phyloP scores from a whole-genome alignment of 2,888 invertebrate species.

The Carterocephalus palaemon region DNA sequence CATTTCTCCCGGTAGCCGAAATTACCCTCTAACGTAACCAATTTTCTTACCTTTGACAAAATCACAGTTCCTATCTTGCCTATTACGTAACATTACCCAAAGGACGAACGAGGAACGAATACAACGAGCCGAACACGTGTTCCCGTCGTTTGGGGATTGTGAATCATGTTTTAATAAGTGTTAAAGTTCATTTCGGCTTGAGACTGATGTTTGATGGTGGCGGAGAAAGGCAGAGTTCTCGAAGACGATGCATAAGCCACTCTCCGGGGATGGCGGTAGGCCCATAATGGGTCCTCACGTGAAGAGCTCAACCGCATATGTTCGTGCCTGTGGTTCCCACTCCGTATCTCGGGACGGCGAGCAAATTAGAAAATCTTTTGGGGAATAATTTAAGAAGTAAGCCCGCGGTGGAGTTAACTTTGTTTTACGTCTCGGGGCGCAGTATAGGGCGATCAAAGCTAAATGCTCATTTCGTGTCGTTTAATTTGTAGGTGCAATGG shows the following conservation, averaged over 20 bases:
- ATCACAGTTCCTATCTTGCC: constrained; percentile 66
- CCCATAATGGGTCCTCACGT: constrained; percentile 55
- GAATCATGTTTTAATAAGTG: constrained; percentile 60
- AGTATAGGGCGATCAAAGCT: constrained; percentile 41
- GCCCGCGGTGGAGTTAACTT: constrained; percentile 57
- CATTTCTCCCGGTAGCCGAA: constrained; percentile 55
- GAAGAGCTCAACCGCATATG: constrained; percentile 49
- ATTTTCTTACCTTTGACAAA: constrained; percentile 79
- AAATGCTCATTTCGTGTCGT: constrained; percentile 49
- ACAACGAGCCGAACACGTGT: constrained; percentile 48
- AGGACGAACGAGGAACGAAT: constrained; percentile 71
- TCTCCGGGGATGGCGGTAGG: constrained; percentile 55
- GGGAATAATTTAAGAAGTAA: constrained; percentile 73
- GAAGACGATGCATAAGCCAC: constrained; percentile 51
- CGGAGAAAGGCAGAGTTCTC: constrained; percentile 45
- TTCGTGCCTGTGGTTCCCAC: constrained; percentile 49
- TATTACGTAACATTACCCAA: constrained; percentile 77
- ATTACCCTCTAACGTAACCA: constrained; percentile 74
- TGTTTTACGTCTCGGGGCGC: constrained; percentile 45
- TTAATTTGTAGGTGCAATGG: constrained; percentile 49
- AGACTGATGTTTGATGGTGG: constrained; percentile 25
- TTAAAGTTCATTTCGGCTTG: constrained; percentile 59
- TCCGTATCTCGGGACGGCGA: constrained; percentile 58
- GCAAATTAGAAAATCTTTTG: constrained; percentile 78
- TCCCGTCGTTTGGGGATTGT: constrained; percentile 45